Conservation (phyloP, 2,888 invertebrate genomes). For the Dynastes grantii region DNA sequence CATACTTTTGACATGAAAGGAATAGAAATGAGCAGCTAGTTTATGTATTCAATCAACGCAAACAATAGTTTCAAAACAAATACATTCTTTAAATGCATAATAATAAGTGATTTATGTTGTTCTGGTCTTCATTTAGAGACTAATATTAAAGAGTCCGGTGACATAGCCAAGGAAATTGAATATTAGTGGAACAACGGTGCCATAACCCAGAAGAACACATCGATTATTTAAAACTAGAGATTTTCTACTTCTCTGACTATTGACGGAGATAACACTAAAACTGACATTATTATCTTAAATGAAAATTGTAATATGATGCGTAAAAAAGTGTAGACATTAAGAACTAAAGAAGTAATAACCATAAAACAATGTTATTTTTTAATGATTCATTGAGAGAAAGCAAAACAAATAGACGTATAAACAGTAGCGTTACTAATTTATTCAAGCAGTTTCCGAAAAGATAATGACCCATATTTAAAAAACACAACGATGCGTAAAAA, state of each 20-base stretch:
- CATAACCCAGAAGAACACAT: too few relatives aligned
- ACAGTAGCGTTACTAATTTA: slow-evolving; percentile 22
- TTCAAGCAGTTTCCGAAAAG: neutral
- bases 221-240: too few relatives aligned
- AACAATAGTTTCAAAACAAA: neutral
- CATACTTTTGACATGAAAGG: neutral
- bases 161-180: neutral
- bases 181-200: too few relatives aligned
- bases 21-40: neutral
- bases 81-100: neutral
- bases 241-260: too few relatives aligned
- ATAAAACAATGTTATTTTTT: neutral
- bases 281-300: too few relatives aligned
- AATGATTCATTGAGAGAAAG: slow-evolving; percentile 20
- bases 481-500: neutral
- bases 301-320: too few relatives aligned
- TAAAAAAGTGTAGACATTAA: neutral
- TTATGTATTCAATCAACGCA: neutral
- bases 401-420: slow-evolving; percentile 9
- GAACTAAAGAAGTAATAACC: neutral
- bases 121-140: too few relatives aligned
- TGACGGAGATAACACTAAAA: too few relatives aligned
- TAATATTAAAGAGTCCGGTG: too few relatives aligned
- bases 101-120: too few relatives aligned
- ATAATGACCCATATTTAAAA: neutral